Base-by-base conservation (phyloP, 2,888 invertebrate genomes). In the Glyphotaelius pellucidus region DNA sequence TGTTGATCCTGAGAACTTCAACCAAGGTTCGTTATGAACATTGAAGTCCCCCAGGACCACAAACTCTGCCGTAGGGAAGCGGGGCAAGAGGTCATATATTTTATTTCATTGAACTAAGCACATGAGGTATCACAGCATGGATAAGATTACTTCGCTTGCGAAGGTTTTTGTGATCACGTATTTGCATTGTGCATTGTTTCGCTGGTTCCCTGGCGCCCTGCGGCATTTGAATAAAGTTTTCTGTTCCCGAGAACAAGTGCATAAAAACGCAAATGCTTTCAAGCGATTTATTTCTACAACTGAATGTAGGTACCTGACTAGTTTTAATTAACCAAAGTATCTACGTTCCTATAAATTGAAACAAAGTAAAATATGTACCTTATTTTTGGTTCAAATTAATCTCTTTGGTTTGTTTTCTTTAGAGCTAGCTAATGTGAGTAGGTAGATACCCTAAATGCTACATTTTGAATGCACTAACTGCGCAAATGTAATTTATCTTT, bases 161-260 rank as follows among this genome's bases (percentile, higher is more conserved):
- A 7, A 19, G 80, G n/a, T 89, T 89, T 89, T 88, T 89, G 47
- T 79, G 38, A 79, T 67, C 88, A 79, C 88, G 88, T 89, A 89
- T 89, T 89, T 38, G 88, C 88, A 89, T 89, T 89, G 88, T 89
- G n/a, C 38, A 89, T 89, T 89, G 88, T 89, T 89, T 30, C 31
- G 38, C 67, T 25, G 32, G 9, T 80, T 89, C 35, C 25, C 88
- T 32, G 88, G 80, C 88, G 32, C 32, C 47, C 87, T 4, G 9
- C 15, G 52, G 86, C 52, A 19, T 47, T 47, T 15, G 47, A 14
- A 47, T 47, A 25, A 67, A 67, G 67, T 25, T 67, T n/a, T 67
- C n/a, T 9, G 67, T 67, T 25, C 25, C 67, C 25, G 25, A 67
- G 67, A 67, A 67, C 52, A 67, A 67, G 25, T 67, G 67, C 67